Evolutionary conservation across 2,888 invertebrate genomes (phyloP).

Genomic region (Agrotis ipsilon): DNA sequence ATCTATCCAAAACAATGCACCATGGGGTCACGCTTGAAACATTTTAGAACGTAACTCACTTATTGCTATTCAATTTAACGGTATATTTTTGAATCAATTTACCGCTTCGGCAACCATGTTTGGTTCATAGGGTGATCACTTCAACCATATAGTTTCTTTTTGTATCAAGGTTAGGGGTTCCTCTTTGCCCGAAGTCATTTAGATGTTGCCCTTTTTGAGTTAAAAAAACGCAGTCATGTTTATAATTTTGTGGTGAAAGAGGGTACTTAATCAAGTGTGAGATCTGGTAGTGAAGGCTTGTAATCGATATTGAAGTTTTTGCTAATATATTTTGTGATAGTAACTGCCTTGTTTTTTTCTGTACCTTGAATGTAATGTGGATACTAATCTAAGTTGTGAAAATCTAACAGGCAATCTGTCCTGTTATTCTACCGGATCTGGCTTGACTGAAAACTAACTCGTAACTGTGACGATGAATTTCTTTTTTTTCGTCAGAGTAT

Average conservation of each 20-base stretch:
- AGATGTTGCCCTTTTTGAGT: conserved; percentile 50
- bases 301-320: conserved; percentile 25
- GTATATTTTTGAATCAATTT: conserved; percentile 84
- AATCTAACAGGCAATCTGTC: too few species aligned
- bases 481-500: too few species aligned
- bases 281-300: conserved; percentile 28
- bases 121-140: conserved; percentile 71
- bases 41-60: conserved; percentile 67
- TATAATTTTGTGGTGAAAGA: conserved; percentile 20
- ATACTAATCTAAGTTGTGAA: too few species aligned
- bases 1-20: conserved; percentile 48
- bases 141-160: conserved; percentile 79
- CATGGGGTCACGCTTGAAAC: conserved; percentile 39
- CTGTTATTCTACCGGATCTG: too few species aligned
- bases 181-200: conserved; percentile 54
- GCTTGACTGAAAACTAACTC: too few species aligned
- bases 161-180: conserved; percentile 64
- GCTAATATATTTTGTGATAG: too few species aligned
- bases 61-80: conserved; percentile 77
- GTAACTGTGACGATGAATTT: too few species aligned
- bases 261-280: conserved; percentile 45
- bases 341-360: too few species aligned
- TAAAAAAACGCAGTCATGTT: conserved; percentile 31
- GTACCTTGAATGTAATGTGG: too few species aligned
- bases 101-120: conserved; percentile 71